A percentile compares a stretch with the other conserved stretches of the same genome.
Conservation (phyloP, 2,797 vertebrate species). For the Sebastes taczanowskii region DNA sequence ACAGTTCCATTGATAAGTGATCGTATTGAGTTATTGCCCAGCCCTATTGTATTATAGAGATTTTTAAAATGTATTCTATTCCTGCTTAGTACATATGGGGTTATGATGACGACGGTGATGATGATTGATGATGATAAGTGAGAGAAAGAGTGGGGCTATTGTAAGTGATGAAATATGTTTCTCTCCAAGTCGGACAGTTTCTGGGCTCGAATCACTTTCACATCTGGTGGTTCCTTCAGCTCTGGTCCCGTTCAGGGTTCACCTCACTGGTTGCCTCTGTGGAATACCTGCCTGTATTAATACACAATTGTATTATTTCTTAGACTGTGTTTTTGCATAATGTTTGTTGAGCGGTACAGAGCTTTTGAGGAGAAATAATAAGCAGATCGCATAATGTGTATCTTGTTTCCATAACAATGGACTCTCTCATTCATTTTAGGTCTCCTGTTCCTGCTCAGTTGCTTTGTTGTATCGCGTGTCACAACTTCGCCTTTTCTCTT, state of each 20-base stretch:
- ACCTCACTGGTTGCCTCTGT: not conserved
- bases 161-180: constrained; percentile 24
- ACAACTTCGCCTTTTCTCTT: not conserved
- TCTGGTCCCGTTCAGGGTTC: not conserved
- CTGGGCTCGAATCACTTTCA: constrained; percentile 35
- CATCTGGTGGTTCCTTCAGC: constrained; percentile 27
- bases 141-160: not conserved
- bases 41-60: too few species aligned
- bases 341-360: not conserved
- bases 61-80: not conserved
- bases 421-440: not conserved
- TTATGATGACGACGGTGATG: not conserved
- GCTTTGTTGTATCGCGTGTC: constrained; percentile 8
- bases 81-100: not conserved
- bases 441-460: constrained; percentile 5
- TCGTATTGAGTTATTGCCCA: too few species aligned
- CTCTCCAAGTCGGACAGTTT: constrained; percentile 1
- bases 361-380: not conserved
- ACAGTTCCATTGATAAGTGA: too few species aligned
- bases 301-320: not conserved
- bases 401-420: constrained; percentile 16
- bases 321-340: not conserved
- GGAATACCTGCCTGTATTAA: not conserved
- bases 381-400: not conserved
- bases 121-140: not conserved